Percentiles rank a stretch among this genome's conserved stretches.
Evolutionary conservation across 30 jellyfish, hydroid and myxozoan species (phyloP).

Genomic region (Cassiopea xamachana): DNA sequence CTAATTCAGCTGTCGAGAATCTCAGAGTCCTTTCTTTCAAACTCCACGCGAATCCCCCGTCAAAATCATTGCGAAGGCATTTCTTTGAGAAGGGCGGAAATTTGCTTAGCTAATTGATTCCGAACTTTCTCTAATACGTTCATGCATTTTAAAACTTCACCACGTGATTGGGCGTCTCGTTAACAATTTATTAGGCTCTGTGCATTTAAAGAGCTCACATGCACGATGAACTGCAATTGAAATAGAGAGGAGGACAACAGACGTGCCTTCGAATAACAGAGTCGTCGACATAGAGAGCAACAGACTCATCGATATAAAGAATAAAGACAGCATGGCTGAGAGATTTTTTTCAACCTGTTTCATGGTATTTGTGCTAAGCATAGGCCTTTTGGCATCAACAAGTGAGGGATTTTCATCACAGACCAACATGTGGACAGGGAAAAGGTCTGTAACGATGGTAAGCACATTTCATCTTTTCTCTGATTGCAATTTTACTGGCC

Average conservation of each 20-base stretch:
- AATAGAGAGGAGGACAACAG: neutral
- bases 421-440: constrained; percentile 69
- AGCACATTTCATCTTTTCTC: neutral
- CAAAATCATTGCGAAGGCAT: constrained; percentile 2
- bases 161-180: constrained; percentile 8
- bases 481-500: no score
- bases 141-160: constrained; percentile 19
- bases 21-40: neutral
- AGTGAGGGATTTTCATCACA: constrained; percentile 45
- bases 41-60: neutral
- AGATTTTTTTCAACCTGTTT: neutral
- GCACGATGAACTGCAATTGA: neutral
- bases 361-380: constrained; percentile 10
- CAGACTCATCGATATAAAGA: neutral
- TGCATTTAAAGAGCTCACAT: constrained; percentile 19
- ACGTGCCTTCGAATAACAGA: neutral
- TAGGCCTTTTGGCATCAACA: constrained; percentile 26
- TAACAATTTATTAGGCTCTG: constrained; percentile 8
- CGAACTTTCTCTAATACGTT: neutral
- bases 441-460: constrained; percentile 30
- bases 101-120: constrained; percentile 48
- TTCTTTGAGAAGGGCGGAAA: constrained; percentile 39
- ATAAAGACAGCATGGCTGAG: constrained; percentile 16
- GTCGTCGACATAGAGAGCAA: neutral
- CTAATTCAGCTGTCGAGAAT: neutral